Evolutionary conservation across 2,113 vertebrate species (phyloP), one percentile per base, ranked within the genome.

Genomic region (Gyps fulvus): DNA sequence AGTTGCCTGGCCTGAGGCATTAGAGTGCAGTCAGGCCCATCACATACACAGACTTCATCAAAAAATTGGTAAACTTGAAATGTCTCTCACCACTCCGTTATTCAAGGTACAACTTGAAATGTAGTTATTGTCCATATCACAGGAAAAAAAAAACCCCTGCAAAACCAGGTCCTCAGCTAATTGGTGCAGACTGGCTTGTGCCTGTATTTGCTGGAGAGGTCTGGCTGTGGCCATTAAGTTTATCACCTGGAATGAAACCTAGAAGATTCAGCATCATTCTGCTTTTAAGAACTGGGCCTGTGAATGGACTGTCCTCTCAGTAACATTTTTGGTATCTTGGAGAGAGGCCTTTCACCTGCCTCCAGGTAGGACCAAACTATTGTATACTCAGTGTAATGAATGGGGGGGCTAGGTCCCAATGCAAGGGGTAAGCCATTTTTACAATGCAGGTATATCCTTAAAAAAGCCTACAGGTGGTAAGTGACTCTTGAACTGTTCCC

Each of bases 351-450:
- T 84, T 59, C 3, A 13, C 31, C 2, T 81, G 29, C 29, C 11
- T 74, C 10, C 16, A 13, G 5, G 7, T 27, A 15, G 15, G n/a
- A 63, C 11, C 25, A 63, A 49, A 40, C 6, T 25, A 9, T n/a
- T 3, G 1, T 10, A 29, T 31, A 38, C 13, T 43, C 7, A 49
- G 13, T 22, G 6, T 52, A 47, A 79, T 55, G 23, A 59, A 52
- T 18, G 7, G 4, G 4, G 4, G 21, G 8, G 1, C 5, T 77
- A 9, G 2, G 5, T 57, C 40, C 5, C 31, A 69, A 0, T 52
- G 32, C 10, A 77, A 80, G 7, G 11, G 40, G 4, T 18, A 4
- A 95, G 13, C 2, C 22, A 16, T 26, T 77, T 90, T 58, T 73
- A 14, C 16, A 54, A 8, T 13, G 23, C 62, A 86, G 40, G 1